Evolutionary conservation across 2,113 vertebrate species (phyloP).

Genomic region (Catagonus wagneri): DNA sequence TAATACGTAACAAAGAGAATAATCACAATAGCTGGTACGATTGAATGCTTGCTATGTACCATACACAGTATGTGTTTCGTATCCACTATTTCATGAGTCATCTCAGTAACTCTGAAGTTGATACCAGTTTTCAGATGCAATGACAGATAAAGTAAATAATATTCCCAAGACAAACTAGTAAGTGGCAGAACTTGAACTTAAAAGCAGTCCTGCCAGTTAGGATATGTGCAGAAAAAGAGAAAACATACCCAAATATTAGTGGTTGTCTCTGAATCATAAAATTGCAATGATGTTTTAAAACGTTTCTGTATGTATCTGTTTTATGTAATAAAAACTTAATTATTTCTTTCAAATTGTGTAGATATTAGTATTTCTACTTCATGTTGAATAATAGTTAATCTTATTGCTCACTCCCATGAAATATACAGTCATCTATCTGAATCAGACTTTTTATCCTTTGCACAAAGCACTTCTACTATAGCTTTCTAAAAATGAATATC

Average conservation of each 20-base stretch:
- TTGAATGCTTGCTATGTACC: background rate
- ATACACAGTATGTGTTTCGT: background rate
- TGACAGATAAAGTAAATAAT: conserved; percentile 38
- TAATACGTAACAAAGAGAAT: background rate
- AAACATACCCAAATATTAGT: background rate
- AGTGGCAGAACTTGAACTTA: background rate
- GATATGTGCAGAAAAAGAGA: background rate
- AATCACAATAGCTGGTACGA: background rate
- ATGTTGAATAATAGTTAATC: conserved; percentile 11
- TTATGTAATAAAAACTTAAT: background rate
- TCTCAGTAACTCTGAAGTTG: background rate
- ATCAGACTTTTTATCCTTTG: conserved; percentile 41
- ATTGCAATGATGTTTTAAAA: conserved; percentile 7
- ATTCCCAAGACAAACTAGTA: background rate
- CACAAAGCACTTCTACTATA: conserved; percentile 50
- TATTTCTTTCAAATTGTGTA: conserved; percentile 43
- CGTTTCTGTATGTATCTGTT: background rate
- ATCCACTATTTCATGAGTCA: background rate
- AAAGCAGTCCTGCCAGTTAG: conserved; percentile 27
- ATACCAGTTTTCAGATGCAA: background rate
- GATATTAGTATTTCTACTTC: conserved; percentile 32
- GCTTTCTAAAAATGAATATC: conserved; percentile 55
- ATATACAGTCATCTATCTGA: conserved; percentile 39
- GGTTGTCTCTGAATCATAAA: conserved; percentile 9
- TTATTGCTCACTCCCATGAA: conserved; percentile 41